phyloP scores from a whole-genome alignment of 2,113 vertebrate genomes.

The Bubo scandiacus region DNA sequence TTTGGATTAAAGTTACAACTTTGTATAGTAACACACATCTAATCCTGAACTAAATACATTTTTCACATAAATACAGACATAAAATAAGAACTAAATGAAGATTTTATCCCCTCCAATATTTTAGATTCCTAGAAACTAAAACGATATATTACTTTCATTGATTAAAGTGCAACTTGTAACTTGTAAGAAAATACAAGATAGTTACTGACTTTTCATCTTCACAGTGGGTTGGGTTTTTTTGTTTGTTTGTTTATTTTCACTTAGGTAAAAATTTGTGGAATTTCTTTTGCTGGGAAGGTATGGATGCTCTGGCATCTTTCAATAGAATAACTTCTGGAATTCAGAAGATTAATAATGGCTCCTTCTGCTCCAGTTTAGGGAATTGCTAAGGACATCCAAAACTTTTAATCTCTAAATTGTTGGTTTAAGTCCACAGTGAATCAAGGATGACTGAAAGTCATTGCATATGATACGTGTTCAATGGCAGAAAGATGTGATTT shows the following conservation, averaged over 20 bases:
- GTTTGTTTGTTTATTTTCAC: background rate
- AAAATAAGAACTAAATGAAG: background rate
- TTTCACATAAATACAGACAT: background rate
- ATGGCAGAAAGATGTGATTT: background rate
- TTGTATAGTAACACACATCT: background rate
- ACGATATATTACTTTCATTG: rapidly evolving
- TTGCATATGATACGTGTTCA: background rate
- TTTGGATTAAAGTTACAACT: constrained; percentile 6
- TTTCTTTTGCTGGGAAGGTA: background rate
- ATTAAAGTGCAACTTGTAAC: background rate
- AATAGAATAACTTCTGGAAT: background rate
- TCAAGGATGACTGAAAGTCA: background rate
- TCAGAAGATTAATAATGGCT: background rate
- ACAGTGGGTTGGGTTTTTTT: rapidly evolving
- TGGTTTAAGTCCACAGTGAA: background rate
- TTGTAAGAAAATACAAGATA: background rate
- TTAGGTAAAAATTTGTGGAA: background rate
- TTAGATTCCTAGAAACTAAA: background rate
- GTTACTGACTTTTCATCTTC: background rate
- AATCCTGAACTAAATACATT: background rate
- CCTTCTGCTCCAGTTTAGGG: background rate
- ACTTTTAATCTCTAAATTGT: background rate
- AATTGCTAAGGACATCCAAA: background rate
- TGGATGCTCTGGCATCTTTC: background rate
- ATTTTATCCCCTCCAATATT: background rate